Evolutionary conservation across 2,113 vertebrate genomes (phyloP).

Genomic region (Elgaria multicarinata): DNA sequence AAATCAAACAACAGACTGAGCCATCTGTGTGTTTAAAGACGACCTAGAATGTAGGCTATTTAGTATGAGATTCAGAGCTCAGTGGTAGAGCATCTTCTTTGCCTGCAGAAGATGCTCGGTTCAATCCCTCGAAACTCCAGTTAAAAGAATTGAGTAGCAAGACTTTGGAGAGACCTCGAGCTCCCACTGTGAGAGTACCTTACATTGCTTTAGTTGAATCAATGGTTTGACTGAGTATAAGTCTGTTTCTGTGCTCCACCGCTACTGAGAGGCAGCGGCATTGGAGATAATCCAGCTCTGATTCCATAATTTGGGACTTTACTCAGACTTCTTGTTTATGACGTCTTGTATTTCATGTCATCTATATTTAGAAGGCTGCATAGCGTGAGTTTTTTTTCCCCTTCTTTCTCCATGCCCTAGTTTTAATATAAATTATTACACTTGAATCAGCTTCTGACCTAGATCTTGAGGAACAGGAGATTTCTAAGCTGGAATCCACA

Average conservation of each 20-base stretch:
- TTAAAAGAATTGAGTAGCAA: background rate
- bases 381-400: constrained; percentile 12
- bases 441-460: constrained; percentile 66
- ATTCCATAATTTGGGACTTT: background rate
- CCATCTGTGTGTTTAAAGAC: background rate
- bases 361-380: constrained; percentile 37
- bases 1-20: background rate
- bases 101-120: background rate
- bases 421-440: constrained; percentile 70
- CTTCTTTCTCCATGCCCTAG: constrained; percentile 41
- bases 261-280: no score
- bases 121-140: background rate
- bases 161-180: background rate
- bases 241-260: background rate
- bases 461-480: constrained; percentile 55
- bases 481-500: constrained; percentile 48
- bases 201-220: background rate
- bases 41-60: background rate
- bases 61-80: background rate
- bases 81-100: background rate
- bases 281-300: background rate
- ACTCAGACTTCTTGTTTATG: constrained; percentile 22
- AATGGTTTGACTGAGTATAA: background rate
- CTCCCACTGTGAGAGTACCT: background rate
- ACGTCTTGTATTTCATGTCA: constrained; percentile 17